Conservation (phyloP, 1,140 invertebrate species). For the Camponotus pennsylvanicus region DNA sequence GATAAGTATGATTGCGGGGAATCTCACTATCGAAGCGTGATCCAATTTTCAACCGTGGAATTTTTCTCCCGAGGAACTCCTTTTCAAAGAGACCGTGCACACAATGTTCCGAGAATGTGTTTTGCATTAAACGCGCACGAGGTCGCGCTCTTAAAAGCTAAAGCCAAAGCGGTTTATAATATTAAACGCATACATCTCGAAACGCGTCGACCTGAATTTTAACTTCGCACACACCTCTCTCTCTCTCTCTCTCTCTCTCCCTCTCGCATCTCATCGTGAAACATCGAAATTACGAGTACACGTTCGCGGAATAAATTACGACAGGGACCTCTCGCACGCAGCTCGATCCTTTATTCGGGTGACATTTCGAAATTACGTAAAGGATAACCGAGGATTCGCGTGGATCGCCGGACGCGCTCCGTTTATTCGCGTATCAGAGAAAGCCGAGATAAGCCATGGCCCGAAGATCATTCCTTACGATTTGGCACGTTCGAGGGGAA, state of each 20-base stretch:
- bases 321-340: too few species aligned
- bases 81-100: background rate
- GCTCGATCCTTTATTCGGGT: background rate
- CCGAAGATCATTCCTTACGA: conserved; percentile 52
- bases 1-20: background rate
- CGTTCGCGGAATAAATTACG: conserved; percentile 52
- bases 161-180: conserved; percentile 41
- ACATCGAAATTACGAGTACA: conserved; percentile 46
- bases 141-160: background rate
- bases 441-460: conserved; percentile 51
- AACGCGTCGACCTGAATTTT: conserved; percentile 51
- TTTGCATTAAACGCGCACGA: background rate
- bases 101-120: background rate
- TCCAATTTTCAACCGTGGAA: background rate
- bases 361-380: conserved; percentile 10
- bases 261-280: conserved; percentile 10
- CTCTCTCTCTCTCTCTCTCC: background rate
- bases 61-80: background rate
- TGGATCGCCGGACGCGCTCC: conserved; percentile 1
- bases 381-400: background rate
- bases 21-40: background rate
- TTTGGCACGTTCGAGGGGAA: conserved; percentile 47
- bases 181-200: conserved; percentile 51
- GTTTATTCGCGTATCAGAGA: conserved; percentile 33
- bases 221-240: conserved; percentile 4